These are phyloP conservation scores for Aspidoscelis tigris DNA, from an alignment of 2,113 vertebrate genomes.

Conservation along the genomic window DNA sequence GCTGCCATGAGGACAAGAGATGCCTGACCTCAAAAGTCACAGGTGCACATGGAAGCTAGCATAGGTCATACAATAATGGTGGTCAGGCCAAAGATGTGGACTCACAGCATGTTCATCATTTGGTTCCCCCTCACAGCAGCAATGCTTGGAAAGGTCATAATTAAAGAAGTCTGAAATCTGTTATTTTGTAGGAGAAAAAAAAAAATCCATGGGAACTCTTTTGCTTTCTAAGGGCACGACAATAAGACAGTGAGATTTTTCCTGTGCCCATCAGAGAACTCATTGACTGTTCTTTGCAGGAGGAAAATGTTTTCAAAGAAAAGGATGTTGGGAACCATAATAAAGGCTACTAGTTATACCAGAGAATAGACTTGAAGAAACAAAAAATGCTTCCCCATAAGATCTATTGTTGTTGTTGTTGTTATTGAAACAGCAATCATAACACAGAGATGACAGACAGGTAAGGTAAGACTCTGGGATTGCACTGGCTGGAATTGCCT, in stretches of 20 bases:
- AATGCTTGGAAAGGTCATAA: background rate
- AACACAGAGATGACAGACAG: no score
- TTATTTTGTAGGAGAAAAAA: no score
- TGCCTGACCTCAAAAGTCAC: no score
- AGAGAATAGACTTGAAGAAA: background rate
- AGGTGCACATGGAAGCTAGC: background rate
- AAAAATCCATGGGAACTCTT: background rate
- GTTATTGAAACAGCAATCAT: no score
- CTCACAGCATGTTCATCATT: no score
- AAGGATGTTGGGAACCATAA: background rate
- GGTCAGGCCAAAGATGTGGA: background rate
- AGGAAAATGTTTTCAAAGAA: slow-evolving; percentile 23
- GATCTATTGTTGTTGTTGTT: no score
- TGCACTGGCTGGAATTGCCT: no score
- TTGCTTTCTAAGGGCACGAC: background rate
- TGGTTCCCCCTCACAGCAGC: background rate
- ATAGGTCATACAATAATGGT: background rate
- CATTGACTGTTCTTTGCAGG: background rate
- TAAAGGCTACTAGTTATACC: background rate
- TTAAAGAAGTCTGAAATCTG: background rate
- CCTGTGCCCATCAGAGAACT: background rate
- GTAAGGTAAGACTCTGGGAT: no score
- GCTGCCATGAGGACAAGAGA: no score
- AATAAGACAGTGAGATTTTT: background rate
- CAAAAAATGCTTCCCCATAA: background rate